A percentile compares a stretch with the other conserved stretches of the same genome.
These are phyloP conservation scores for Leptoteleia sp. DNA, from an alignment of 1,140 invertebrate genomes.

Conservation along the genomic window DNA sequence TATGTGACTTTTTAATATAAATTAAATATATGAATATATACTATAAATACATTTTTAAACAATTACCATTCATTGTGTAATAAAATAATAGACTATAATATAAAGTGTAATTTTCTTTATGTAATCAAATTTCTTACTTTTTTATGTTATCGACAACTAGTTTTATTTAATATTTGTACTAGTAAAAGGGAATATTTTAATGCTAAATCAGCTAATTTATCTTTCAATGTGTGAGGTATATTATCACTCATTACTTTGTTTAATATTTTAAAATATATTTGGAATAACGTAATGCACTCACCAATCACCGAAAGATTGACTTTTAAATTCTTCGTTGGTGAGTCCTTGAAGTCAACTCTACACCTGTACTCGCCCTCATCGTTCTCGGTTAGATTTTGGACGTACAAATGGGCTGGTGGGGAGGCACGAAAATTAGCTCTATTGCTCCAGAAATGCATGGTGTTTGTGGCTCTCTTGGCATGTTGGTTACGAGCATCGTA, in stretches of 20 bases:
- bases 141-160: too few relatives aligned
- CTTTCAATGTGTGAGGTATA: background rate
- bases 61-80: too few relatives aligned
- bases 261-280: background rate
- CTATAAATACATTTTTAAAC: too few relatives aligned
- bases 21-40: too few relatives aligned
- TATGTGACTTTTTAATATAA: too few relatives aligned
- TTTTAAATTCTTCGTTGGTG: conserved; percentile 91
- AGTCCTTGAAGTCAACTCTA: conserved; percentile 93
- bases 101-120: too few relatives aligned
- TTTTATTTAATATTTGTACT: too few relatives aligned
- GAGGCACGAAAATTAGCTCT: conserved; percentile 88
- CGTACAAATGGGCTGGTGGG: conserved; percentile 86
- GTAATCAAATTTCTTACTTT: too few relatives aligned
- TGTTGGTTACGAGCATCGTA: conserved; percentile 90
- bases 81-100: too few relatives aligned
- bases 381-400: conserved; percentile 86
- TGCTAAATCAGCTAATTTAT: too few relatives aligned
- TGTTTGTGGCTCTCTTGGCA: conserved; percentile 89
- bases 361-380: conserved; percentile 93
- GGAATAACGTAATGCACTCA: conserved; percentile 81
- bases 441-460: conserved; percentile 87
- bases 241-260: too few relatives aligned
- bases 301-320: conserved; percentile 93
- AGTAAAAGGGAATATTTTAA: too few relatives aligned